A percentile compares a stretch with the other conserved stretches of the same genome.
These are phyloP conservation scores for Pachyramphus minor DNA, from an alignment of 2,113 vertebrate species.

Conservation along the genomic window DNA sequence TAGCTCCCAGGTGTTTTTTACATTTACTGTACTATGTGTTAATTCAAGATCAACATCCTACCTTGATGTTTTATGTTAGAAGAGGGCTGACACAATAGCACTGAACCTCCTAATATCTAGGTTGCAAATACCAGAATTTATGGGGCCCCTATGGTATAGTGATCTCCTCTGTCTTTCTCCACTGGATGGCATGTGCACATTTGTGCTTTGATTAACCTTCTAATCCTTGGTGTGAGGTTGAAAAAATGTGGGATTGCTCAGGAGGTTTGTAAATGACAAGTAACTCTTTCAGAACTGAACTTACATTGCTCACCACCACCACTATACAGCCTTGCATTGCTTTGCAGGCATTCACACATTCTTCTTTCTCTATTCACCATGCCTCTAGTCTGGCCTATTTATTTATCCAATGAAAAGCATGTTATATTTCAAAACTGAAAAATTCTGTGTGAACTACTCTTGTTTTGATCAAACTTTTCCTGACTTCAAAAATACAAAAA, in stretches of 20 bases:
- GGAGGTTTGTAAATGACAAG: background rate
- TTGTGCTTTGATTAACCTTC: background rate
- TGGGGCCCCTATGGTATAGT: rapidly evolving
- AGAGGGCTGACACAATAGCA: background rate
- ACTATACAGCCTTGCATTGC: background rate
- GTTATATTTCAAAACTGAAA: background rate
- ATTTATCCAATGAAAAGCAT: background rate
- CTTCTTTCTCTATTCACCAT: background rate
- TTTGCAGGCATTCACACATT: background rate
- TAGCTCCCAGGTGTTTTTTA: background rate
- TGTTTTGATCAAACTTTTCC: background rate
- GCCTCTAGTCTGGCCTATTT: background rate
- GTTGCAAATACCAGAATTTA: background rate
- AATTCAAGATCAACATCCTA: background rate
- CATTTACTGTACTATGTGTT: background rate
- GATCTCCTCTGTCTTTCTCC: background rate
- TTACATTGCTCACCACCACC: background rate
- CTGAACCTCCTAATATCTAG: background rate
- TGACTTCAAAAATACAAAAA: background rate
- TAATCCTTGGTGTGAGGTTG: background rate
- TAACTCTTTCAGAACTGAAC: background rate
- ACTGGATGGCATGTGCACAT: no score
- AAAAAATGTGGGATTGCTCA: background rate
- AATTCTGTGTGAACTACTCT: background rate
- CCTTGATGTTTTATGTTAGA: background rate